phyloP scores from a whole-genome alignment of 1,140 invertebrate genomes.

The Caerostris darwini region DNA sequence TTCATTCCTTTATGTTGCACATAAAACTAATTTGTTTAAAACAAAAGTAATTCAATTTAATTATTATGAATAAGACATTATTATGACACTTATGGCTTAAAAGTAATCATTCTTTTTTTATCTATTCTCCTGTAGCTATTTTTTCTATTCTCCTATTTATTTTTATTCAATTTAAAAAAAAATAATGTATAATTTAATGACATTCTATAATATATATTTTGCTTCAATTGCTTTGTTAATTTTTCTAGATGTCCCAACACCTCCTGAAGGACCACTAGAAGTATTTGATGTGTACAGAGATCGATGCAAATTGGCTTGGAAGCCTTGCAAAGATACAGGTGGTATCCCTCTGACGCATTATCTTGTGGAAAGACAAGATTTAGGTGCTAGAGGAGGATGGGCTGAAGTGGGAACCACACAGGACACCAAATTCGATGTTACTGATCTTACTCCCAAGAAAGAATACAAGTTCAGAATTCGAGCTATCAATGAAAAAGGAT shows the following conservation, averaged over 20 bases:
- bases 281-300: slow-evolving; percentile 96
- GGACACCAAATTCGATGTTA: slow-evolving; percentile 89
- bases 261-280: slow-evolving; percentile 93
- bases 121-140: too few species aligned
- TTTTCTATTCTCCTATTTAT: too few species aligned
- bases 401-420: slow-evolving; percentile 88
- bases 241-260: slow-evolving; percentile 86
- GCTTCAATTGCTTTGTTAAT: not conserved
- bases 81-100: too few species aligned
- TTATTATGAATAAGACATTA: too few species aligned
- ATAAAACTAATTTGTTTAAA: too few species aligned
- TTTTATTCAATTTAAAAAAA: too few species aligned
- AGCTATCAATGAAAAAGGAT: slow-evolving; percentile 93
- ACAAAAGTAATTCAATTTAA: too few species aligned
- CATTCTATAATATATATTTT: not conserved
- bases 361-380: slow-evolving; percentile 96
- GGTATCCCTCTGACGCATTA: slow-evolving; percentile 95
- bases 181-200: too few species aligned
- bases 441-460: slow-evolving; percentile 92
- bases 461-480: slow-evolving; percentile 97
- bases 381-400: slow-evolving; percentile 88
- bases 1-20: too few species aligned
- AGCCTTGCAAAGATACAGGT: slow-evolving; percentile 95
- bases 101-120: too few species aligned
- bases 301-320: slow-evolving; percentile 95